Evolutionary conservation across 2,113 vertebrate genomes (phyloP), one percentile per base, ranked within the genome.

Genomic region (Hoplias malabaricus): DNA sequence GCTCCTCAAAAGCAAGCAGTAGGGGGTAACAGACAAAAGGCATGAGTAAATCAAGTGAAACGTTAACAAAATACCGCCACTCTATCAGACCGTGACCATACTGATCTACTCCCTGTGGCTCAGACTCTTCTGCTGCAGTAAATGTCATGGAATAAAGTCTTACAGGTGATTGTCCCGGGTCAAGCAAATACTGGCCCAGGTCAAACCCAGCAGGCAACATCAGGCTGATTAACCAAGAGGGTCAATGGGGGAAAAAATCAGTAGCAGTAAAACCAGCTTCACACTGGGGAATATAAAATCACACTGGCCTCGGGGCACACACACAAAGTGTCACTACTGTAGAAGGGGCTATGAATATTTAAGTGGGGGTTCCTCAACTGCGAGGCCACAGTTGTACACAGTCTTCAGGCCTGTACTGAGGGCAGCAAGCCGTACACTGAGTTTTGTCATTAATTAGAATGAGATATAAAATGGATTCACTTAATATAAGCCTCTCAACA

Each of bases 221-320:
- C 14, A 62, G 65, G 33, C 62, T 34, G 54, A 61, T 65, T 68
- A 53, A 36, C 53, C 23, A 54, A 63, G n/a, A 19, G 5, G 27
- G 38, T 36, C n/a, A 50, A 21, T 21, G 25, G 16, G 10, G 38
- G 7, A 4, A 5, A 56, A 57, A 77, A 67, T 53, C 50, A 48
- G 40, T 14, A 27, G 61, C 65, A 43, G 13, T 46, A 29, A 68
- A 67, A 46, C 25, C 38, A 27, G 38, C 13, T 81, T 65, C 82
- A 84, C 67, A 78, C n/a, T 75, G 77, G 80, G 75, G 59, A 71
- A 82, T 73, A 76, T 67, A 66, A 65, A 73, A 66, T 75, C 19
- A 68, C 27, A n/a, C 33, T 75, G 63, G 40, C 8, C 62, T 69
- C 42, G 13, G 31, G 61, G 59, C 29, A 69, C 8, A 68, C 48